phyloP scores from a whole-genome alignment of 2,797 vertebrate genomes.

The Phoebastria nigripes region DNA sequence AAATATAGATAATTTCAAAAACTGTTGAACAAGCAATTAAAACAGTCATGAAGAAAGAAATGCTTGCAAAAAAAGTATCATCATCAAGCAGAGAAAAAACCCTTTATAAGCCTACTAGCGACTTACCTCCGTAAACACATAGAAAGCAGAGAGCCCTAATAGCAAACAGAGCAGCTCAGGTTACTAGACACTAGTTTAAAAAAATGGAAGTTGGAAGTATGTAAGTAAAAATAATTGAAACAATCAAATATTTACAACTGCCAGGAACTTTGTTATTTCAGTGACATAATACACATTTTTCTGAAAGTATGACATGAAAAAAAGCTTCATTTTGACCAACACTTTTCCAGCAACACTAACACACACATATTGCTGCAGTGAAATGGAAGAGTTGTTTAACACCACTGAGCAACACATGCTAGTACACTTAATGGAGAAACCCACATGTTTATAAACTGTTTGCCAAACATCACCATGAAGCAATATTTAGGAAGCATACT shows the following conservation, averaged over 20 bases:
- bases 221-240: neutral
- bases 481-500: constrained; percentile 74
- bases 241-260: neutral
- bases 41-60: neutral
- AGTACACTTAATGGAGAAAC: neutral
- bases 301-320: neutral
- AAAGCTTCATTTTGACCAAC: neutral
- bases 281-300: neutral
- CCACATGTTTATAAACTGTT: neutral
- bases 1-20: neutral
- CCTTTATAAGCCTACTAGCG: neutral
- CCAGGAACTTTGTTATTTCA: neutral
- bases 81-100: neutral
- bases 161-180: neutral
- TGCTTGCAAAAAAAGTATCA: neutral
- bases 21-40: neutral
- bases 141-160: neutral
- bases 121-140: neutral
- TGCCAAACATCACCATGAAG: neutral
- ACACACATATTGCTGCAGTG: neutral
- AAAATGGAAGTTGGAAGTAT: neutral
- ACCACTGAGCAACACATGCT: neutral
- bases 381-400: neutral
- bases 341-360: neutral
- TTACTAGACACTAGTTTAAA: neutral